A percentile compares a stretch with the other conserved stretches of the same genome.
Conservation (phyloP, 2,888 invertebrate genomes). For the Calameuta idolon region DNA sequence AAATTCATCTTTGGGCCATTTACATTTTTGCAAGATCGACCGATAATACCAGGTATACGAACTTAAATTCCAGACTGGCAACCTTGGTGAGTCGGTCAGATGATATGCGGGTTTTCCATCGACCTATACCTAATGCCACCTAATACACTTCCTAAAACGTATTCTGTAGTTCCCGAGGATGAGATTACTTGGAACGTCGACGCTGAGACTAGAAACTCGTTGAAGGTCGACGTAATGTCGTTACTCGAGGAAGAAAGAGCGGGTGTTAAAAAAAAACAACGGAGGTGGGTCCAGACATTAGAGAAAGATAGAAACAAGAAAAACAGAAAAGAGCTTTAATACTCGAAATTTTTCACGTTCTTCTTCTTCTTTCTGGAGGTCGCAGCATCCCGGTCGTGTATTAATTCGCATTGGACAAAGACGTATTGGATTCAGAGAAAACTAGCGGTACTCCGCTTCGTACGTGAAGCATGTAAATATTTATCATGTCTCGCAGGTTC, state of each 20-base stretch:
- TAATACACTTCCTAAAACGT: background rate
- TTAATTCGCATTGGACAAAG: background rate
- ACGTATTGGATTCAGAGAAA: background rate
- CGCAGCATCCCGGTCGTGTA: background rate
- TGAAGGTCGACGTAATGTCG: background rate
- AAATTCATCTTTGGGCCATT: background rate
- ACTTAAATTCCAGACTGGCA: background rate
- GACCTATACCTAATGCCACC: background rate
- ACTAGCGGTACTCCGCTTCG: too few species aligned
- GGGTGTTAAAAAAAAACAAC: background rate
- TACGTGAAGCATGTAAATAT: too few species aligned
- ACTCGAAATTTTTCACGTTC: background rate
- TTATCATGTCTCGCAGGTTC: too few species aligned
- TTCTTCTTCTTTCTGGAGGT: background rate
- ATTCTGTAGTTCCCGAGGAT: background rate
- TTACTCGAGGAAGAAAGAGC: background rate
- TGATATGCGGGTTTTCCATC: conserved; percentile 2
- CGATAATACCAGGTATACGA: background rate
- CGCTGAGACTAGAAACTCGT: background rate
- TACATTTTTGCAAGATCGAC: background rate
- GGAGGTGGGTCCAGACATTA: background rate
- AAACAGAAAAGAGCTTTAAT: background rate
- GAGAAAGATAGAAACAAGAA: background rate
- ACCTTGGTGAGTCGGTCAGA: background rate
- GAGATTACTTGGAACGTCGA: background rate